Evolutionary conservation across 2,113 vertebrate species (phyloP).

Genomic region (Periophthalmodon schlosseri): DNA sequence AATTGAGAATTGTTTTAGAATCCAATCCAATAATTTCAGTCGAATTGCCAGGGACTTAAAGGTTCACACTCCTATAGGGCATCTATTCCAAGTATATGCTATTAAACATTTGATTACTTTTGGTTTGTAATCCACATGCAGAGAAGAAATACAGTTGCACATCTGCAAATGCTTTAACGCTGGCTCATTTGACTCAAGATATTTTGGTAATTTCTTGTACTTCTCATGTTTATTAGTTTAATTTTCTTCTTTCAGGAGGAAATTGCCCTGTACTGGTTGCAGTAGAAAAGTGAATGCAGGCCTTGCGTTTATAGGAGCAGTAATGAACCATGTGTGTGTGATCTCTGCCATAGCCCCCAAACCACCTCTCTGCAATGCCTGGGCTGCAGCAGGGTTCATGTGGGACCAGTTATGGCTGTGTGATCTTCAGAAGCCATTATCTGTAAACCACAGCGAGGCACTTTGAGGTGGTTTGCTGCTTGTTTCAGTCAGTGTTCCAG

Average conservation of each 20-base stretch:
- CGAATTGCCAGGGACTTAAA: no score
- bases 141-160: not conserved
- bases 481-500: slow-evolving; percentile 48
- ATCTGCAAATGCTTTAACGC: not conserved
- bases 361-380: slow-evolving; percentile 2
- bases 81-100: not conserved
- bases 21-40: no score
- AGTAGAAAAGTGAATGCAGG: not conserved
- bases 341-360: slow-evolving; percentile 1
- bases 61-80: no score
- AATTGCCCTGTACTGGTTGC: not conserved
- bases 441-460: slow-evolving; percentile 40
- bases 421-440: slow-evolving; percentile 49
- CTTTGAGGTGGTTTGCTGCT: slow-evolving; percentile 23
- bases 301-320: slow-evolving; percentile 22
- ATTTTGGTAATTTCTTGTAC: not conserved
- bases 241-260: not conserved
- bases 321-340: slow-evolving; percentile 26
- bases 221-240: slow-evolving; percentile 1
- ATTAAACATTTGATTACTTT: not conserved
- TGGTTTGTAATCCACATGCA: not conserved
- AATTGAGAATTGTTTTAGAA: no score
- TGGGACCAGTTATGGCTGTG: slow-evolving; percentile 58
- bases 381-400: slow-evolving; percentile 30
- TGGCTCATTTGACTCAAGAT: not conserved